Conservation (phyloP, 2,113 vertebrate genomes). For the Hypocryptadius cinnamomeus region DNA sequence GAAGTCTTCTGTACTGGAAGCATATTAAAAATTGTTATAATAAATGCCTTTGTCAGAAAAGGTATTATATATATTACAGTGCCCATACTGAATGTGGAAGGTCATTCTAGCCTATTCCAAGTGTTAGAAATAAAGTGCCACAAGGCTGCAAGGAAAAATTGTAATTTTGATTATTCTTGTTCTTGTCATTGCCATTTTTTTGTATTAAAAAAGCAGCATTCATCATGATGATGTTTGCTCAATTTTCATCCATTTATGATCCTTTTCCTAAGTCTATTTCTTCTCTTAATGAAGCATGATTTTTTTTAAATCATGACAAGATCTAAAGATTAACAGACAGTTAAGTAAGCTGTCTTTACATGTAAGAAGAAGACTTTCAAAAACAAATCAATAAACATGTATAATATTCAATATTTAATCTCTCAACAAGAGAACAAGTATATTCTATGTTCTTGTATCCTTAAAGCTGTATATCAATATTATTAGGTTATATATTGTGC, state of each 20-base stretch:
- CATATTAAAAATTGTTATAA: neutral
- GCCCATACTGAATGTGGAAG: neutral
- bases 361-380: neutral
- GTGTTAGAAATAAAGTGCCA: neutral
- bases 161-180: neutral
- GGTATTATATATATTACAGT: neutral
- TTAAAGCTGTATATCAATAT: conserved; percentile 26
- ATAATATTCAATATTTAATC: neutral
- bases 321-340: neutral
- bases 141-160: neutral
- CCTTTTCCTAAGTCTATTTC: neutral
- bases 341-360: neutral
- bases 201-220: neutral
- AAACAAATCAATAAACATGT: neutral
- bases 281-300: neutral
- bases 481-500: conserved; percentile 44
- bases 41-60: neutral
- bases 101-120: neutral
- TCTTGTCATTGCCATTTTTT: neutral
- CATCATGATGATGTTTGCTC: neutral
- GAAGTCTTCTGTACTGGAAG: neutral
- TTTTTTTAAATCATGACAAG: neutral
- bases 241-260: neutral
- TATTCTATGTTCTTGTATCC: neutral
- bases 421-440: neutral